Evolutionary conservation across 1,140 invertebrate genomes (phyloP).

Genomic region (Drosophila nannoptera): DNA sequence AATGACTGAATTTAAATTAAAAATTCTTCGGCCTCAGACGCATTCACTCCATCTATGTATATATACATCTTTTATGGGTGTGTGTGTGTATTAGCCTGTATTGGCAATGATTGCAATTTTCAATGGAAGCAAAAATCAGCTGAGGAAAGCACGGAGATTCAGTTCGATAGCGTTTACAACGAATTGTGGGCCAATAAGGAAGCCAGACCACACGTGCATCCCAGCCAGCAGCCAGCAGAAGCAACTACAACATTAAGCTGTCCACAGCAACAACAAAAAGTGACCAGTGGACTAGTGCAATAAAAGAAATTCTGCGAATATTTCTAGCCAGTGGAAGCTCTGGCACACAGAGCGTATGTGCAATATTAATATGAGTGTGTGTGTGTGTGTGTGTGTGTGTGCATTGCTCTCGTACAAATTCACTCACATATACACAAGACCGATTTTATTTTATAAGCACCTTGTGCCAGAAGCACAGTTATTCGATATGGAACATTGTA

Average conservation of each 20-base stretch:
- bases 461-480: slow-evolving; percentile 53
- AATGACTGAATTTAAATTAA: slow-evolving; percentile 51
- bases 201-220: slow-evolving; percentile 62
- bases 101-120: slow-evolving; percentile 55
- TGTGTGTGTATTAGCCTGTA: slow-evolving; percentile 2
- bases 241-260: slow-evolving; percentile 21
- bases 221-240: too few species aligned
- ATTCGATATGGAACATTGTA: slow-evolving; percentile 31
- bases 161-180: slow-evolving; percentile 60
- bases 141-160: slow-evolving; percentile 51
- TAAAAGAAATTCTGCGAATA: slow-evolving; percentile 73
- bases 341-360: slow-evolving; percentile 59
- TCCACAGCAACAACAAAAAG: slow-evolving; percentile 24
- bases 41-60: slow-evolving; percentile 21
- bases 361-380: slow-evolving; percentile 36
- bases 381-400: not conserved
- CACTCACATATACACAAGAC: slow-evolving; percentile 29
- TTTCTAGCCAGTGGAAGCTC: slow-evolving; percentile 58
- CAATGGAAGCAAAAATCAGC: slow-evolving; percentile 20
- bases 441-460: slow-evolving; percentile 70
- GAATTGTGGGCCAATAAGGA: slow-evolving; percentile 70
- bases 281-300: slow-evolving; percentile 63
- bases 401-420: slow-evolving; percentile 27
- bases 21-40: slow-evolving; percentile 52
- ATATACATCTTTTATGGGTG: not conserved